These are phyloP conservation scores for Leptopilina myrica DNA, from an alignment of 2,888 invertebrate species.

Conservation along the genomic window DNA sequence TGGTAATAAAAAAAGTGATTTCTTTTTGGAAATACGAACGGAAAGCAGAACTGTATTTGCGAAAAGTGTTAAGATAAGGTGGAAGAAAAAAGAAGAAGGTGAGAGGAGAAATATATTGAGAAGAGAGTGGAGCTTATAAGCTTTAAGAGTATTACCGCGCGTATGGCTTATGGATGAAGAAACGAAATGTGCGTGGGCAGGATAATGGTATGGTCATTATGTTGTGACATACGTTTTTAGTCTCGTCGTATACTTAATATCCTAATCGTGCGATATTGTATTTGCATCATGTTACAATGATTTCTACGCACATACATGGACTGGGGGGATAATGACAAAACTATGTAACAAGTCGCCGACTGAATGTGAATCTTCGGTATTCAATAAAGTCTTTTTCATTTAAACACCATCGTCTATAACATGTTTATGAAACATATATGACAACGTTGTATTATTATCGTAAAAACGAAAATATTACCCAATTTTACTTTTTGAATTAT, in stretches of 20 bases:
- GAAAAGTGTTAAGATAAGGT: background rate
- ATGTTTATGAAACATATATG: too few relatives aligned
- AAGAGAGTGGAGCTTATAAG: conserved; percentile 56
- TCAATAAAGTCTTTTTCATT: background rate
- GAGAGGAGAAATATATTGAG: background rate
- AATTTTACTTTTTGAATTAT: too few relatives aligned
- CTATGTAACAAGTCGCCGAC: conserved; percentile 17
- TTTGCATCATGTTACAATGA: conserved; percentile 35
- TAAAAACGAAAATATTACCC: too few relatives aligned
- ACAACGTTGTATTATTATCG: background rate
- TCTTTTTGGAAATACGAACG: background rate
- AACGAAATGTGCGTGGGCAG: conserved; percentile 35
- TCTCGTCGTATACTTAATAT: conserved; percentile 24
- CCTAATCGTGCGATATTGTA: conserved; percentile 26
- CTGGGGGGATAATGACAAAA: conserved; percentile 20
- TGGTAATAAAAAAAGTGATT: background rate
- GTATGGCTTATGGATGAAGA: conserved; percentile 50
- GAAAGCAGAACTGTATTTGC: background rate
- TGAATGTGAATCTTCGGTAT: background rate
- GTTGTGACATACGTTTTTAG: conserved; percentile 25
- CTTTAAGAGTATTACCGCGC: conserved; percentile 62
- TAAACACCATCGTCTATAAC: background rate
- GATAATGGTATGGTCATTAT: conserved; percentile 13
- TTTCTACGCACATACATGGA: conserved; percentile 14
- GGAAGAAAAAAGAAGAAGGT: too few relatives aligned